Percentiles rank a stretch among this genome's conserved stretches.
Conservation (phyloP, 2,888 invertebrate species). For the Psylliodes chrysocephalus region DNA sequence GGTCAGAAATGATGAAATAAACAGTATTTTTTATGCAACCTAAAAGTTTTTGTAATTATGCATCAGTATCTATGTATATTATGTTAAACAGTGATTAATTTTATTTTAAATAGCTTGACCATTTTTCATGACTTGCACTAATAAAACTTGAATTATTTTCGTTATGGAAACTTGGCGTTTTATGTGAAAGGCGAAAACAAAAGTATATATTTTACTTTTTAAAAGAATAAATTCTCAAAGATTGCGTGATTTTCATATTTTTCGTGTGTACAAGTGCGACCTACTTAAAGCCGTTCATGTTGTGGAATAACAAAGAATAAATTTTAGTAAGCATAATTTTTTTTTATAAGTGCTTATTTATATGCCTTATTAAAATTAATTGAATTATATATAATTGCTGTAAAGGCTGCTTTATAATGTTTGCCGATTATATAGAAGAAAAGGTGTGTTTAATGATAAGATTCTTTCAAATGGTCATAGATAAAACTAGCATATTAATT, state of each 20-base stretch:
- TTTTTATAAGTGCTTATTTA: conserved; percentile 20
- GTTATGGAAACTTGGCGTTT: conserved; percentile 5
- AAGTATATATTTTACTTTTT: conserved; percentile 21
- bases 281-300: conserved; percentile 30
- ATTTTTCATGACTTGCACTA: conserved; percentile 17
- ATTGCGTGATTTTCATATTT: conserved; percentile 36
- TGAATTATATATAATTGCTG: conserved; percentile 18
- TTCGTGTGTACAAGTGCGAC: conserved; percentile 31
- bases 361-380: conserved; percentile 26
- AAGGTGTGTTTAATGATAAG: no score
- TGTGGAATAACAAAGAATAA: conserved; percentile 30
- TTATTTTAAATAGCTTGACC: background rate
- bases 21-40: no score
- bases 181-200: conserved; percentile 16
- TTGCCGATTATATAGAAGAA: no score
- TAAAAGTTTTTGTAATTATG: no score
- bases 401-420: no score
- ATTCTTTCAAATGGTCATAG: no score
- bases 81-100: background rate
- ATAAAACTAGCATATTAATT: no score
- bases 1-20: no score
- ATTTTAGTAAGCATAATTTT: conserved; percentile 24
- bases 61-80: no score
- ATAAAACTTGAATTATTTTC: conserved; percentile 6
- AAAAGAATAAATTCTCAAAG: conserved; percentile 33